Percentiles rank a stretch among this genome's conserved stretches.
phyloP scores from a whole-genome alignment of 2,888 invertebrate genomes.

The Trachelus stipa region DNA sequence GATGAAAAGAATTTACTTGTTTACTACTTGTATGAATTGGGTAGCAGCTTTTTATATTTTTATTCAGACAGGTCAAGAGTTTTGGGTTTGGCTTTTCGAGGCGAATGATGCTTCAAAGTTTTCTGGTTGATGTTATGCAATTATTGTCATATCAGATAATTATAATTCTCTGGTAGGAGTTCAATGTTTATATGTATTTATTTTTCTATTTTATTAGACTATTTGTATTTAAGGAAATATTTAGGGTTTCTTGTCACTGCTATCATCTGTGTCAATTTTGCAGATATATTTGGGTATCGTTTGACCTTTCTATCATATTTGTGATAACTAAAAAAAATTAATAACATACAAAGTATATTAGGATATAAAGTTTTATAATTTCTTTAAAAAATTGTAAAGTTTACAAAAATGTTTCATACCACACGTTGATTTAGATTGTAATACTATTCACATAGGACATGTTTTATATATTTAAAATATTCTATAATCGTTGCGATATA shows the following conservation, averaged over 20 bases:
- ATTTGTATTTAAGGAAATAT: too few relatives aligned
- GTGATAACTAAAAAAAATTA: too few relatives aligned
- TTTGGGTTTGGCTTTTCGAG: not conserved
- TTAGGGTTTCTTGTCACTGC: too few relatives aligned
- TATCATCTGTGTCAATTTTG: too few relatives aligned
- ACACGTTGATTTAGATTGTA: not conserved
- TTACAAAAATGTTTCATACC: not conserved
- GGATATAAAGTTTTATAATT: not conserved
- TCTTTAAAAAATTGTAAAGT: not conserved
- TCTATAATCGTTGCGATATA: slow-evolving; percentile 68
- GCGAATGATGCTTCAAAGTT: not conserved
- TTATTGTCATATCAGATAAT: too few relatives aligned
- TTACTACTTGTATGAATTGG: not conserved
- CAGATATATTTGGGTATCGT: too few relatives aligned
- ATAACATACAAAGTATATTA: not conserved
- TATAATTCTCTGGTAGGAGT: too few relatives aligned
- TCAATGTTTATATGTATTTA: too few relatives aligned
- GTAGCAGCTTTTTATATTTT: not conserved
- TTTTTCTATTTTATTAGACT: too few relatives aligned
- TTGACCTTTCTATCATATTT: too few relatives aligned
- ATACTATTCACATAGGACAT: not conserved
- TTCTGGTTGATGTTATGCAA: too few relatives aligned
- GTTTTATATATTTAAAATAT: not conserved
- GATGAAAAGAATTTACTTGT: not conserved
- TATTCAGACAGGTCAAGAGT: not conserved